Percentiles rank a stretch among this genome's conserved stretches.
Evolutionary conservation across 2,888 invertebrate species (phyloP).

Genomic region (Proisotoma minuta): DNA sequence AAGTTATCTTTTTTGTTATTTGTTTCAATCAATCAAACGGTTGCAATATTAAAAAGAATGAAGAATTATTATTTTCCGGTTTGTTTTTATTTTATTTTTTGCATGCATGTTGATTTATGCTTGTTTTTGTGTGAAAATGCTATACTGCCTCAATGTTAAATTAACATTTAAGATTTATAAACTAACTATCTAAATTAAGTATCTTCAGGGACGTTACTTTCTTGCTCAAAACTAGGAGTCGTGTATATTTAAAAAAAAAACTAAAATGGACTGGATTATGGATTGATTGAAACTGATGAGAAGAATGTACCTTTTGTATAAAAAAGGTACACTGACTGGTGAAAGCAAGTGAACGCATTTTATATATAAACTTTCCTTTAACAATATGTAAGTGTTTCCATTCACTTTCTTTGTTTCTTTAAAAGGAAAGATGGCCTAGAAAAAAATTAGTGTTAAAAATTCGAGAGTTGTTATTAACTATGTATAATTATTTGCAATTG

Average conservation of each 20-base stretch:
- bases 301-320: background rate
- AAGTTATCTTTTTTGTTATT: background rate
- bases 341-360: too few species aligned
- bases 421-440: too few species aligned
- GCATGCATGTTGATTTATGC: background rate
- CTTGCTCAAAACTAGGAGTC: conserved; percentile 14
- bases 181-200: background rate
- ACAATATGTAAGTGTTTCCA: background rate
- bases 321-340: background rate
- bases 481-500: background rate
- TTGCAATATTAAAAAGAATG: conserved; percentile 2
- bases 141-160: too few species aligned
- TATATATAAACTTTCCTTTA: too few species aligned
- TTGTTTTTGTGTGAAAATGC: background rate
- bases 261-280: conserved; percentile 9
- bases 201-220: conserved; percentile 3
- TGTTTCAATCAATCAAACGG: conserved; percentile 3
- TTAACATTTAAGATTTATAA: background rate
- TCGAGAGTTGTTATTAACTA: background rate
- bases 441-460: background rate
- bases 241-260: background rate
- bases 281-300: background rate
- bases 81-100: background rate
- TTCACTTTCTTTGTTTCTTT: too few species aligned
- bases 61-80: background rate